Evolutionary conservation across 1,140 invertebrate genomes (phyloP).

Genomic region (Aphaenogaster floridana): DNA sequence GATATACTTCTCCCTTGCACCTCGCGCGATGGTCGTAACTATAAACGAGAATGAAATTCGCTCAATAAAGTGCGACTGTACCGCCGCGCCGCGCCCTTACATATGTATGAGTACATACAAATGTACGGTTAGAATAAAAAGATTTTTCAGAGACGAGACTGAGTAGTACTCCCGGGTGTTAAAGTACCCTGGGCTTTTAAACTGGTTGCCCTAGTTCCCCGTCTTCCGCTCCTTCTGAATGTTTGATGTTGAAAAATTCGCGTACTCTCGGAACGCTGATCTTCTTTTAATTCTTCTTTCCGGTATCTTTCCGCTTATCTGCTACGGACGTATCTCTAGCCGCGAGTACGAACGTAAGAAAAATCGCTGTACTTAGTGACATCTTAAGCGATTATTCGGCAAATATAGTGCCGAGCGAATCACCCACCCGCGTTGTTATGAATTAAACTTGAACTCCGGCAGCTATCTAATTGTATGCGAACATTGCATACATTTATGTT

Average conservation of each 20-base stretch:
- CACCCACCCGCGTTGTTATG: background rate
- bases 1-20: constrained; percentile 32
- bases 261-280: constrained; percentile 52
- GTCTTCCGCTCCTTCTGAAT: constrained; percentile 55
- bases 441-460: background rate
- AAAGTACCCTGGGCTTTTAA: constrained; percentile 64
- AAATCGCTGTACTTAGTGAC: constrained; percentile 52
- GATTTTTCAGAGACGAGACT: constrained; percentile 69
- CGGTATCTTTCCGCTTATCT: constrained; percentile 59
- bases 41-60: constrained; percentile 59
- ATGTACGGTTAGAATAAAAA: constrained; percentile 64
- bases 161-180: constrained; percentile 56
- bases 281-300: constrained; percentile 60
- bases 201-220: constrained; percentile 66
- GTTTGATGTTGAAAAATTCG: constrained; percentile 70
- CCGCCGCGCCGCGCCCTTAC: background rate
- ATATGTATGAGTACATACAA: constrained; percentile 54
- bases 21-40: constrained; percentile 37
- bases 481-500: background rate
- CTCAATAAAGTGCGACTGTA: constrained; percentile 47
- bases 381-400: constrained; percentile 34
- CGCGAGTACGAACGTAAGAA: constrained; percentile 50
- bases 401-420: constrained; percentile 17
- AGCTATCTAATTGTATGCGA: background rate
- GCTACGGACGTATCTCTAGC: constrained; percentile 33